These are phyloP conservation scores for Andrena hattorfiana DNA, from an alignment of 2,888 invertebrate species.

Conservation along the genomic window DNA sequence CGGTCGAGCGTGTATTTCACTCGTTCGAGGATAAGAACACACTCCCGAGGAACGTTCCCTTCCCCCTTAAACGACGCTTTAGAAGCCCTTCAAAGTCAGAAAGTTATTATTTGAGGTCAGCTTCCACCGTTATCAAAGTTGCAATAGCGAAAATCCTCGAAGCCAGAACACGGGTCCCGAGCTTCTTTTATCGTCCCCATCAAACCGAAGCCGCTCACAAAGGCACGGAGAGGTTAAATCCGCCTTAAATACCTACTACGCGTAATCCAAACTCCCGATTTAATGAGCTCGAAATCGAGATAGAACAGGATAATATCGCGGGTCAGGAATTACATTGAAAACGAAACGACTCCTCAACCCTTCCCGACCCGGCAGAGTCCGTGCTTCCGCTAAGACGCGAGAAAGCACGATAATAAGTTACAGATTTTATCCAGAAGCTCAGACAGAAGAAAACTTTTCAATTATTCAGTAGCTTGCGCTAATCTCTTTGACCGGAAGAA, in stretches of 20 bases:
- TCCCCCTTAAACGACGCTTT: neutral
- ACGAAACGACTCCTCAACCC: slow-evolving; percentile 25
- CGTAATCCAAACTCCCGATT: slow-evolving; percentile 47
- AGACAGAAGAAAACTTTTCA: neutral
- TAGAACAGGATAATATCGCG: slow-evolving; percentile 33
- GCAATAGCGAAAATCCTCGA: slow-evolving; percentile 37
- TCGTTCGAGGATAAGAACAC: neutral
- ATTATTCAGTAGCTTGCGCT: neutral
- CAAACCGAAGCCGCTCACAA: slow-evolving; percentile 11
- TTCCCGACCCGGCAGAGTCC: slow-evolving; percentile 1
- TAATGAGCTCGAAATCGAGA: slow-evolving; percentile 47
- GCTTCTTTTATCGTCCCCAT: slow-evolving; percentile 35
- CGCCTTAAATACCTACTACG: slow-evolving; percentile 37
- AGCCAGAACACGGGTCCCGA: neutral
- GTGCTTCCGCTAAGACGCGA: neutral
- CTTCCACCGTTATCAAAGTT: slow-evolving; percentile 35
- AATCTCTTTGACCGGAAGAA: neutral
- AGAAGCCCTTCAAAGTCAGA: slow-evolving; percentile 7
- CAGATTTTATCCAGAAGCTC: neutral
- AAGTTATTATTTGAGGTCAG: slow-evolving; percentile 23
- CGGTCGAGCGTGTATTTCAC: neutral
- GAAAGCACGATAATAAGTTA: slow-evolving; percentile 7
- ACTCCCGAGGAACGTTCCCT: neutral
- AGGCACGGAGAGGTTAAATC: slow-evolving; percentile 16
- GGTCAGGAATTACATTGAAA: slow-evolving; percentile 46